phyloP scores from a whole-genome alignment of 1,140 invertebrate species.

The Oncopodura yosiiana region DNA sequence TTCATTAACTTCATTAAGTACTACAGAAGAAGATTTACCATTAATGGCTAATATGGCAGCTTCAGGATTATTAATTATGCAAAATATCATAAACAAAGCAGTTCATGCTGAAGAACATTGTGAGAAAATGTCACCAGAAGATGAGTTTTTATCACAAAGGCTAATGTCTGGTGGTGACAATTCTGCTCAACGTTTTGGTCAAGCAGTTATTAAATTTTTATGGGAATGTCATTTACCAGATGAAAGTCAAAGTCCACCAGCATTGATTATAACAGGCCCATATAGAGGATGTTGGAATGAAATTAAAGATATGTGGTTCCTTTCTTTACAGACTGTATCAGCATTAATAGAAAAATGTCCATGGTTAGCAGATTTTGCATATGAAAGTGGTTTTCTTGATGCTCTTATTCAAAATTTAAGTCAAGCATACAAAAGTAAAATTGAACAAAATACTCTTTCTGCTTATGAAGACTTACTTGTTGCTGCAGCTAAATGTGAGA shows the following conservation, averaged over 20 bases:
- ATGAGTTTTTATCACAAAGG: constrained; percentile 26
- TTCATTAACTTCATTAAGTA: constrained; percentile 71
- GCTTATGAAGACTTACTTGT: constrained; percentile 83
- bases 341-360: constrained; percentile 65
- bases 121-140: constrained; percentile 76
- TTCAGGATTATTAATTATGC: constrained; percentile 67
- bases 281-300: constrained; percentile 82
- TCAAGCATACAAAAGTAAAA: constrained; percentile 66
- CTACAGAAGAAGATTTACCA: constrained; percentile 65
- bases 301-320: constrained; percentile 80
- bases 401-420: constrained; percentile 69
- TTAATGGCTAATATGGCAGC: constrained; percentile 74
- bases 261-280: constrained; percentile 64
- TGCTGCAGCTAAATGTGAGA: constrained; percentile 69
- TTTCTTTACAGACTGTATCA: constrained; percentile 84
- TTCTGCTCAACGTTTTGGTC: constrained; percentile 58
- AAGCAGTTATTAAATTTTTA: constrained; percentile 73
- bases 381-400: constrained; percentile 84
- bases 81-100: constrained; percentile 58
- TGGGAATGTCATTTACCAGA: constrained; percentile 87
- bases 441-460: constrained; percentile 71
- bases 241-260: constrained; percentile 64
- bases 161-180: constrained; percentile 32
- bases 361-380: constrained; percentile 80
- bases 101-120: constrained; percentile 52